Percentiles rank a stretch among this genome's conserved stretches.
These are phyloP conservation scores for Tipula unca DNA, from an alignment of 2,888 invertebrate species.

Conservation along the genomic window DNA sequence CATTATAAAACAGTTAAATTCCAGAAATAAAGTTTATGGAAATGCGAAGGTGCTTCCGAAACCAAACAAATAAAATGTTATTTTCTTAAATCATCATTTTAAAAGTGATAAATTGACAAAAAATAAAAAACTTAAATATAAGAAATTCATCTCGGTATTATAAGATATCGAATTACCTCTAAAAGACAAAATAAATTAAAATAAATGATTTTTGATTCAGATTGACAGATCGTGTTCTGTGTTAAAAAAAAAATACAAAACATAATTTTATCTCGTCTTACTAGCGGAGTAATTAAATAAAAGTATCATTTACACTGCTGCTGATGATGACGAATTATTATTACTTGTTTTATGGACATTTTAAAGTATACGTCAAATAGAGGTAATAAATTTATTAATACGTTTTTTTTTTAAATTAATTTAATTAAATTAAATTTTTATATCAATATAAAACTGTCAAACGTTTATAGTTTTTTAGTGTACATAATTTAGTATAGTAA, in stretches of 20 bases:
- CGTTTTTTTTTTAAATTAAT: not conserved
- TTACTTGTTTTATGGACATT: not conserved
- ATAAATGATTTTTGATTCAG: not conserved
- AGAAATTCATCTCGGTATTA: not conserved
- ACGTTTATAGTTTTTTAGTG: not conserved
- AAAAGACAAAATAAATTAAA: not conserved
- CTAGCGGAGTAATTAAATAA: conserved; percentile 1
- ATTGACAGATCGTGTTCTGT: not conserved
- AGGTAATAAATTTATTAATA: not conserved
- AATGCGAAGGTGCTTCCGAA: not conserved
- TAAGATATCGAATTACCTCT: not conserved
- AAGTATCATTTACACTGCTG: conserved; percentile 1
- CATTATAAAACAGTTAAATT: not conserved
- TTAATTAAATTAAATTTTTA: not conserved
- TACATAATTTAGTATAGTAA: not conserved
- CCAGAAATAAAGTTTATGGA: not conserved
- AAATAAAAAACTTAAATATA: not conserved
- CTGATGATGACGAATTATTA: conserved; percentile 4
- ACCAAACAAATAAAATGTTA: not conserved
- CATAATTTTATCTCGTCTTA: not conserved
- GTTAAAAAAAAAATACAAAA: not conserved
- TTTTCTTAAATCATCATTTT: not conserved
- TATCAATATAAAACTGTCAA: not conserved
- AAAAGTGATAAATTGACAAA: not conserved
- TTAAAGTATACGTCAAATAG: not conserved